Conservation (phyloP, 2,888 invertebrate genomes). For the Camptogramma bilineatum region DNA sequence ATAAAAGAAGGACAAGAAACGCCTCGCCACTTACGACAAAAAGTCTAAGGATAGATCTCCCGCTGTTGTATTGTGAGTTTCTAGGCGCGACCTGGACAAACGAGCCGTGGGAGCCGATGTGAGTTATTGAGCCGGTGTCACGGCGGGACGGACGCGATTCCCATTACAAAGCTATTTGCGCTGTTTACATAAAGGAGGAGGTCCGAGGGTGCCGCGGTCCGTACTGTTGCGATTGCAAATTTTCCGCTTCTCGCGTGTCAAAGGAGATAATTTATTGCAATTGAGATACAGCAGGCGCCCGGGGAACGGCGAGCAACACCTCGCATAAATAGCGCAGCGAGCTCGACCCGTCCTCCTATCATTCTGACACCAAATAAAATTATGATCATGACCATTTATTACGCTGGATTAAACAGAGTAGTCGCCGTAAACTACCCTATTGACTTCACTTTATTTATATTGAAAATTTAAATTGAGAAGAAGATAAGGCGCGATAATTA, state of each 20-base stretch:
- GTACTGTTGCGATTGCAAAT: conserved; percentile 75
- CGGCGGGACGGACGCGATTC: conserved; percentile 71
- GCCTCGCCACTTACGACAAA: conserved; percentile 82
- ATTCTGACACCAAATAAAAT: conserved; percentile 71
- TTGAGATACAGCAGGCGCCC: conserved; percentile 76
- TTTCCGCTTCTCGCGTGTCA: conserved; percentile 79
- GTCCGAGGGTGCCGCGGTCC: conserved; percentile 62
- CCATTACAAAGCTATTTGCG: conserved; percentile 80
- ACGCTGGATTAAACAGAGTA: conserved; percentile 58
- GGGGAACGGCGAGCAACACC: conserved; percentile 66
- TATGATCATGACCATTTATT: conserved; percentile 72
- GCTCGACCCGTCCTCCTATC: conserved; percentile 66
- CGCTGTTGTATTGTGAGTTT: conserved; percentile 79
- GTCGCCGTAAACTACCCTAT: conserved; percentile 51
- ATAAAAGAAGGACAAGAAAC: conserved; percentile 74
- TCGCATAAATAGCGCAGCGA: conserved; percentile 71
- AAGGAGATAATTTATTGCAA: conserved; percentile 80
- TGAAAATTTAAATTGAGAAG: conserved; percentile 28
- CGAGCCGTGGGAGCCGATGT: conserved; percentile 76
- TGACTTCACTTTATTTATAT: conserved; percentile 39
- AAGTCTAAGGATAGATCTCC: conserved; percentile 79
- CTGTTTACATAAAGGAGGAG: conserved; percentile 77
- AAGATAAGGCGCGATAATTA: conserved; percentile 22
- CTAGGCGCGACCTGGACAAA: conserved; percentile 78
- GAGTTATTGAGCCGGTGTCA: conserved; percentile 77